These are phyloP conservation scores for Acronicta psi DNA, from an alignment of 2,888 invertebrate species.

Conservation along the genomic window DNA sequence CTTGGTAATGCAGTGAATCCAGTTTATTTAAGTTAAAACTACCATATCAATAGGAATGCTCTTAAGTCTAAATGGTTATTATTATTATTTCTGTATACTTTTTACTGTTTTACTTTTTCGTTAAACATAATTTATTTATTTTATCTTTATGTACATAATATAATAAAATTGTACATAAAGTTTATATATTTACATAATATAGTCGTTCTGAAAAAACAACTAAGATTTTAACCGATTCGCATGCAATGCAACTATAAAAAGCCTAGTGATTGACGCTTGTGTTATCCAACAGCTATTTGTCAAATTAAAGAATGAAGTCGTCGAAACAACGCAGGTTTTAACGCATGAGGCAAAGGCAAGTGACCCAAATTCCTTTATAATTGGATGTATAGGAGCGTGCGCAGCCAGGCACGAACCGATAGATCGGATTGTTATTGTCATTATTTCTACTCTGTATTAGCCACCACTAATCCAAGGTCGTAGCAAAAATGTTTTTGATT, in stretches of 20 bases:
- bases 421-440: slow-evolving; percentile 39
- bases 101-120: no score
- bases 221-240: slow-evolving; percentile 15
- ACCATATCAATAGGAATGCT: no score
- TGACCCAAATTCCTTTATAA: slow-evolving; percentile 57
- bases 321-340: slow-evolving; percentile 47
- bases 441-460: slow-evolving; percentile 25
- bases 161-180: no score
- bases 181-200: no score
- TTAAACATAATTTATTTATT: no score
- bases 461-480: slow-evolving; percentile 32
- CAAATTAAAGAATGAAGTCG: slow-evolving; percentile 49
- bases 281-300: slow-evolving; percentile 44
- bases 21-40: no score
- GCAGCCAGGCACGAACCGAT: slow-evolving; percentile 42
- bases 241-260: slow-evolving; percentile 13
- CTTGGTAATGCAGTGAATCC: no score
- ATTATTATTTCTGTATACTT: no score
- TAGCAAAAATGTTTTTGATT: slow-evolving; percentile 15
- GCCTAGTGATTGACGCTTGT: slow-evolving; percentile 20
- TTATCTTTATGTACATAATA: no score
- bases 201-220: neutral
- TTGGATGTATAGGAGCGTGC: slow-evolving; percentile 56
- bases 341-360: slow-evolving; percentile 50
- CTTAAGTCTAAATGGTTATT: no score